Base-by-base conservation (phyloP, 2,888 invertebrate genomes). In the Sarcophaga subvicina region DNA sequence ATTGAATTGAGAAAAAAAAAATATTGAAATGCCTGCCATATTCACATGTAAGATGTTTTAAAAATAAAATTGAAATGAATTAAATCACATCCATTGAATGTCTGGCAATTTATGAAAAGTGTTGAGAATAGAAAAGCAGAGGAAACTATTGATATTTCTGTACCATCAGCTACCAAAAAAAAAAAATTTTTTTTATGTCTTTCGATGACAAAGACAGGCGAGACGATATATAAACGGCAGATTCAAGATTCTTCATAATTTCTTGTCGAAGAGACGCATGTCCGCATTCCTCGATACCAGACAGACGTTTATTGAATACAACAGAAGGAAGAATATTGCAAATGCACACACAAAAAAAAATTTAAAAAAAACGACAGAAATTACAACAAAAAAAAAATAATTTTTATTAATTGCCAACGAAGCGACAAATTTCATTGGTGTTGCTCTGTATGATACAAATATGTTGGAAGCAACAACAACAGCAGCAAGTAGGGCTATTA, bases 331-430 rank as follows among this genome's bases (percentile, higher is more conserved):
- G 25, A 73, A 83, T 83, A 78, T 83, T 83, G 54, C 25, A 66
- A 80, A 60, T 75, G 69, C 22, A 64, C 27, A 14, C 37, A 49
- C 49, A 14, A 49, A 49, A 11, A 12, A 49, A 71, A n/a, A n/a
- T n/a, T 11, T 37, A 17, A 1, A 17, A 54, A n/a, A 27, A 22
- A 12, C 17, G 10, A 37, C 59, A 60, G 17, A 54, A 20, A 66
- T 47, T 3, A 10, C 59, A 62, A 66, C 0, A 79, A 27, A 45
- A 66, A 63, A 80, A 80, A 79, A 45, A 80, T 72, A 63, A 69
- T 84, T 82, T 78, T 87, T 87, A 87, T 84, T 87, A 84, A 87
- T 87, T 87, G 84, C 84, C 84, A 87, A 75, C 84, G 84, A 79
- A 84, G 84, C 79, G 78, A 84, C 84, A 87, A 81, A 79, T 87